A percentile compares a stretch with the other conserved stretches of the same genome.
Conservation (phyloP, 2,888 invertebrate species). For the Trisateles emortualis region DNA sequence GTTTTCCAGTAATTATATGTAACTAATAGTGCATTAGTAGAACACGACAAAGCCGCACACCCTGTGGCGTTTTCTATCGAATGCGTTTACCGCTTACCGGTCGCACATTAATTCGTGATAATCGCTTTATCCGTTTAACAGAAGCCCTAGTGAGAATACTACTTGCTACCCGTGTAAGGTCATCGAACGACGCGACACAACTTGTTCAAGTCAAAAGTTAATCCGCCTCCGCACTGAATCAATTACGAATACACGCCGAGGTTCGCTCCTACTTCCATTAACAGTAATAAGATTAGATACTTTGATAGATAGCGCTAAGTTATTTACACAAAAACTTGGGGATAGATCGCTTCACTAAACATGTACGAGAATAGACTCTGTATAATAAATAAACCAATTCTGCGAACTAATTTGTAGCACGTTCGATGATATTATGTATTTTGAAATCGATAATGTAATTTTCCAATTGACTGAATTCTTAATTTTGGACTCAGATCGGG, state of each 20-base stretch:
- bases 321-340: slow-evolving; percentile 66
- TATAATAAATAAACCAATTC: slow-evolving; percentile 21
- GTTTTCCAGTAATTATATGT: slow-evolving; percentile 46
- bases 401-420: slow-evolving; percentile 1
- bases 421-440: neutral
- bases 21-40: slow-evolving; percentile 47
- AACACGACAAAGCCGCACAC: slow-evolving; percentile 58
- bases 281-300: slow-evolving; percentile 74
- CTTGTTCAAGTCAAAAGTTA: slow-evolving; percentile 67
- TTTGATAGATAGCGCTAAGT: slow-evolving; percentile 58
- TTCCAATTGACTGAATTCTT: slow-evolving; percentile 15
- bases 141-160: slow-evolving; percentile 74
- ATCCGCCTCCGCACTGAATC: slow-evolving; percentile 73
- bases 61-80: slow-evolving; percentile 52
- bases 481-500: slow-evolving; percentile 88
- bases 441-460: neutral
- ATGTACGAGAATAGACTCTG: slow-evolving; percentile 24
- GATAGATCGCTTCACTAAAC: slow-evolving; percentile 57
- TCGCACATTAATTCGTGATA: slow-evolving; percentile 65
- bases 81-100: slow-evolving; percentile 54
- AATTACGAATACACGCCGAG: slow-evolving; percentile 69
- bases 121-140: slow-evolving; percentile 78
- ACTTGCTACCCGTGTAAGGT: slow-evolving; percentile 69
- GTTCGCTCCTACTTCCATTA: slow-evolving; percentile 68
- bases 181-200: slow-evolving; percentile 65